Percentiles rank a stretch among this genome's conserved stretches.
Evolutionary conservation across 1,140 invertebrate species (phyloP).

Genomic region (Hypothenemus hampei): DNA sequence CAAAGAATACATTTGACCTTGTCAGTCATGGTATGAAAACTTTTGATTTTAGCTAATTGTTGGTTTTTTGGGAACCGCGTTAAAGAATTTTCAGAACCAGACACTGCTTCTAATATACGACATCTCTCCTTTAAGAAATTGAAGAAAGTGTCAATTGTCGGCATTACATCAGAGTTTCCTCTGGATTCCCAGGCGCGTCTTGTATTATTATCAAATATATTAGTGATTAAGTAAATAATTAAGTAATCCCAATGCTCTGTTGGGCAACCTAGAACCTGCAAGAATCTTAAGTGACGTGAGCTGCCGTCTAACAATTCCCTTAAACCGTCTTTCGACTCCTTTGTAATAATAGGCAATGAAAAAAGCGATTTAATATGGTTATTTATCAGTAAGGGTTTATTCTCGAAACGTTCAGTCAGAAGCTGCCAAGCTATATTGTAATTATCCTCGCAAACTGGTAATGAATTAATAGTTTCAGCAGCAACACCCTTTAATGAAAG

Average conservation of each 20-base stretch:
- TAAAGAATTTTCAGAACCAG: neutral
- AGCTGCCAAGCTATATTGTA: neutral
- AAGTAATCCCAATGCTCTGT: conserved; percentile 22
- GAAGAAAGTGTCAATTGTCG: too few species aligned
- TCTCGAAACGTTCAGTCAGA: conserved; percentile 25
- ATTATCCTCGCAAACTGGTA: neutral
- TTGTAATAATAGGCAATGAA: conserved; percentile 2
- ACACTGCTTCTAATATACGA: conserved; percentile 7
- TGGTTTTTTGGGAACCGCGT: neutral
- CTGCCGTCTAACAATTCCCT: conserved; percentile 8
- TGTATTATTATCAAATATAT: conserved; percentile 30
- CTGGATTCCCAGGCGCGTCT: conserved; percentile 30
- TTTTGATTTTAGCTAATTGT: conserved; percentile 1
- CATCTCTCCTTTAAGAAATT: neutral
- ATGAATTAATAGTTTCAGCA: neutral
- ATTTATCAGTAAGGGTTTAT: conserved; percentile 31
- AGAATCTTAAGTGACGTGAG: conserved; percentile 15
- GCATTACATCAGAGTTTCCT: neutral
- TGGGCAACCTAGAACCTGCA: conserved; percentile 13
- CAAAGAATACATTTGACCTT: conserved; percentile 9
- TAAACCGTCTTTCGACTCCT: conserved; percentile 18
- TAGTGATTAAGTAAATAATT: conserved; percentile 25
- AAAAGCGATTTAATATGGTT: conserved; percentile 24
- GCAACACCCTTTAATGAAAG: conserved; percentile 10
- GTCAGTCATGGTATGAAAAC: neutral